Evolutionary conservation across 2,113 vertebrate species (phyloP).

Genomic region (Anser cygnoides): DNA sequence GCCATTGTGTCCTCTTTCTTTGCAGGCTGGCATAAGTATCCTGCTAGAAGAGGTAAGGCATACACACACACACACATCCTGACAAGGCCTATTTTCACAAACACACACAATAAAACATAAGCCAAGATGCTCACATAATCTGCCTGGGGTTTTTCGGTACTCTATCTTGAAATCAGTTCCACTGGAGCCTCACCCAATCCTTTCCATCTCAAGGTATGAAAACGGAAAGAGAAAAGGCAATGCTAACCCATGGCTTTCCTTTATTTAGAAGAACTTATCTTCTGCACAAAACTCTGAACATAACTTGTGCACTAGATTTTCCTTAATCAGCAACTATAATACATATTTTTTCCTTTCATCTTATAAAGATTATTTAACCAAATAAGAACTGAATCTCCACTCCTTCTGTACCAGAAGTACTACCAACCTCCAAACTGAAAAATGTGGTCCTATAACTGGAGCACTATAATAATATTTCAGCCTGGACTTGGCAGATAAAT

Average conservation of each 20-base stretch:
- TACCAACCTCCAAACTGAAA: not conserved
- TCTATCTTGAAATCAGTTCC: not conserved
- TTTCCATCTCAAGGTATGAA: not conserved
- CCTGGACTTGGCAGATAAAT: not conserved
- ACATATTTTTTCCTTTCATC: not conserved
- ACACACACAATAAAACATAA: not conserved
- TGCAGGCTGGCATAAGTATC: fast-evolving
- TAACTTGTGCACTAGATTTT: too few relatives aligned
- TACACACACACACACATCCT: not conserved
- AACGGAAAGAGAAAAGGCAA: not conserved
- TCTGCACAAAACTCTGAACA: too few relatives aligned
- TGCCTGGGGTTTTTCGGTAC: not conserved
- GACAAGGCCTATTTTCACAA: not conserved
- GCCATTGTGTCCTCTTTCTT: fast-evolving
- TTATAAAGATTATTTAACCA: not conserved
- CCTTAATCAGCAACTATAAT: not conserved
- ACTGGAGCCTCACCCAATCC: fast-evolving
- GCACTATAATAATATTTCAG: not conserved
- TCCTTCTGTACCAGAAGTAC: not conserved
- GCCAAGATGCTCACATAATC: not conserved
- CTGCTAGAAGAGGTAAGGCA: not conserved
- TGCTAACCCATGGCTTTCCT: not conserved
- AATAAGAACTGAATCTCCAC: not conserved
- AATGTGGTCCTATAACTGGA: fast-evolving
- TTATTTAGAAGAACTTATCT: not conserved